Evolutionary conservation across 2,797 vertebrate species (phyloP), one percentile per base, ranked within the genome.

Genomic region (Hemibagrus guttatus): DNA sequence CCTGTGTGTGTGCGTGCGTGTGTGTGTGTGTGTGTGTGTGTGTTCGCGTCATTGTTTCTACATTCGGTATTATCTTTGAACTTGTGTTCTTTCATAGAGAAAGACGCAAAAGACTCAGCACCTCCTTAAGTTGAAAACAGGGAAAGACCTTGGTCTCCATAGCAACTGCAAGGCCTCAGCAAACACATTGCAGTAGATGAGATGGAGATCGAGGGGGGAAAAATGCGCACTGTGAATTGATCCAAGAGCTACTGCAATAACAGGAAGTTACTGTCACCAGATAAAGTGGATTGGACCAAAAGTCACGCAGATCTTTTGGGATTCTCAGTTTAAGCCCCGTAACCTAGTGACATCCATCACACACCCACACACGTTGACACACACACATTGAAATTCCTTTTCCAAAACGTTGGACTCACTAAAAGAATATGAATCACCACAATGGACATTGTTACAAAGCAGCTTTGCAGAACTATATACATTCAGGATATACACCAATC

Each of bases 61-160:
- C 66, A 84, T 84, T 66, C 13, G 0, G 31, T 61, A 14, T 87
- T 87, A 85, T 84, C 84, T 87, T 49, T 74, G 81, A 87, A 89
- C 28, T 86, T 81, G 84, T 76, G 86, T 31, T 84, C 52, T 61
- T 76, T 81, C 90, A 92, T 88, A 91, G 90, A 84, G 89, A 93
- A 86, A 72, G 61, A 71, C 7, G 49, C 23, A 81, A 72, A 81
- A 59, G 56, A 85, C 35, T 59, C 39, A 21, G 69, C 80, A 72
- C 84, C 85, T 91, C 84, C 89, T 89, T 88, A 90, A 86, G 87
- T 86, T 88, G 68, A 83, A 91, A 92, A 90, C 90, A 91, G 89
- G 87, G 75, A 89, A 94, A 92, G 91, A 75, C 93, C 93, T 94
- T 95, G 93, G 94, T 95, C 84, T 89, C 84, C 94, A 94, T 93